Base-by-base conservation (phyloP, 2,113 vertebrate species). In the Passer domesticus region DNA sequence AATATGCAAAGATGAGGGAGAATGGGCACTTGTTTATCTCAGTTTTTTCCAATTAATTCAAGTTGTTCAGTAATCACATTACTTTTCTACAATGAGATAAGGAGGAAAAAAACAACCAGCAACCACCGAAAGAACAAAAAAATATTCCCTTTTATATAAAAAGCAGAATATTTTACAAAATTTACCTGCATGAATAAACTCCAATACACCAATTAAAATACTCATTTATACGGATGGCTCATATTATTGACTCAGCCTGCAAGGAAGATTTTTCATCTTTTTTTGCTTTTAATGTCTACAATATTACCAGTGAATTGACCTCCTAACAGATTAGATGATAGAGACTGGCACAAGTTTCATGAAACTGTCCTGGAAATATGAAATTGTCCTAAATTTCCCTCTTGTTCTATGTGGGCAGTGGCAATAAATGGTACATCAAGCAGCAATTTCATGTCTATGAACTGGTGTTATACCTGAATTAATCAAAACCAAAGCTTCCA, bases 31-130 rank as follows among this genome's bases (percentile, higher is more conserved):
- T 92, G 84, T 83, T 91, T 92, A 89, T 83, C 76, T 92, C 78
- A 7, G 2, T 27, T 91, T 89, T 56, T 85, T 63, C 55, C 83
- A 90, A 93, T 92, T 88, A 95, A 93, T 88, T 92, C 82, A 70
- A 83, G 64, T 89, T 81, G 49, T 94, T 94, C 76, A 83, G 78
- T 90, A 90, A 92, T 90, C 79, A 86, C 15, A 10, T 70, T 86
- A n/a, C 76, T 75, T 92, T 90, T 81, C 55, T 80, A 41, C 63
- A 74, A n/a, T 64, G 64, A n/a, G 79, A 74, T 83, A 95, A 89
- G 59, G 49, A 63, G 78, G 13, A 24, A 76, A 70, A 55, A 64
- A 53, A 24, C 1, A 15, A 16, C 11, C 37, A 87, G 30, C 23
- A 92, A 74, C 24, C 9, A 89, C 9, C n/a, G 56, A 84, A 95